Evolutionary conservation across 2,888 invertebrate genomes (phyloP).

Genomic region (Aspidapion aeneum): DNA sequence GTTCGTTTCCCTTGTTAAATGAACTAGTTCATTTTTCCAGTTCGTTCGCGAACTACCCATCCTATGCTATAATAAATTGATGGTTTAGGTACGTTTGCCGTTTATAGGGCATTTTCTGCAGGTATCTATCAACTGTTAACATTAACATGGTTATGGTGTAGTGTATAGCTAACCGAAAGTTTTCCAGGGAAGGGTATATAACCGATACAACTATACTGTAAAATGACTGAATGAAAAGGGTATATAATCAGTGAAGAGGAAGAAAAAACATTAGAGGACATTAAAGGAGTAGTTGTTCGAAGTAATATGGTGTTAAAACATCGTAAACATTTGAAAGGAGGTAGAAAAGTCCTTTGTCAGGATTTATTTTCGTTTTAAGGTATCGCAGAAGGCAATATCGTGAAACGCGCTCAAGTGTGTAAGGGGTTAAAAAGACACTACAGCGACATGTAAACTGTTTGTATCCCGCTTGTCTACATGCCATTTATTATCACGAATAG

Average conservation of each 20-base stretch:
- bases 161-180: too few relatives aligned
- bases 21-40: too few relatives aligned
- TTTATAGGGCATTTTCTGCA: too few relatives aligned
- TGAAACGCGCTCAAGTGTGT: not conserved
- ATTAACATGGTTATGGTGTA: too few relatives aligned
- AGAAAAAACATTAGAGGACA: not conserved
- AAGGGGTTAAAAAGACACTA: not conserved
- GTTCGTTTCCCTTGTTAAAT: too few relatives aligned
- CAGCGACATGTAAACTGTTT: not conserved
- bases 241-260: not conserved
- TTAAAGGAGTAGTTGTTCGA: not conserved
- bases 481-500: not conserved
- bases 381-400: not conserved
- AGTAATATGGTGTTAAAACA: not conserved
- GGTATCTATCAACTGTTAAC: too few relatives aligned
- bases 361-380: not conserved
- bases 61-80: too few relatives aligned
- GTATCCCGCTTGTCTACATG: not conserved
- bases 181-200: too few relatives aligned
- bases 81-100: too few relatives aligned
- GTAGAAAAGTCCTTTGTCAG: not conserved
- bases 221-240: not conserved
- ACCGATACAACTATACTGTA: not conserved
- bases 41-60: too few relatives aligned
- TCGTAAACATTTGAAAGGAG: not conserved